phyloP scores from a whole-genome alignment of 2,888 invertebrate species.

The Amphipyra tragopoginis region DNA sequence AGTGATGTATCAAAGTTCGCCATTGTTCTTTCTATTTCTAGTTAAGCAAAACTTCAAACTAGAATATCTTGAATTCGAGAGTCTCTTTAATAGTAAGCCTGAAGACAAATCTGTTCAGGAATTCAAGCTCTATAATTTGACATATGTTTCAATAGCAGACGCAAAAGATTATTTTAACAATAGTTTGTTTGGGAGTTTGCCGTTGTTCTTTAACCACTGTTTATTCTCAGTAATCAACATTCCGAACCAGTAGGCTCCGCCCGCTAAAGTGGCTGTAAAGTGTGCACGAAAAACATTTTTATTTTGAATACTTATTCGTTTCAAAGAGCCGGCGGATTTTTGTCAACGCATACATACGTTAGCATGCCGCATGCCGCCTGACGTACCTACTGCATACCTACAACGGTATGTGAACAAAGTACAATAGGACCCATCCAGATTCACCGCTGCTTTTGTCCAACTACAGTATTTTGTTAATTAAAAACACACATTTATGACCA shows the following conservation, averaged over 20 bases:
- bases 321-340: slow-evolving; percentile 47
- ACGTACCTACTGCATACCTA: slow-evolving; percentile 27
- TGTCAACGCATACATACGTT: slow-evolving; percentile 38
- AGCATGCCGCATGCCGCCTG: slow-evolving; percentile 20
- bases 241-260: slow-evolving; percentile 15
- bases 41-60: no score
- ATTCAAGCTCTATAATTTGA: no score
- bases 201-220: slow-evolving; percentile 3
- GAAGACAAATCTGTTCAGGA: no score
- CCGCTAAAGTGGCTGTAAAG: slow-evolving; percentile 37
- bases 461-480: slow-evolving; percentile 48
- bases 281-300: slow-evolving; percentile 45
- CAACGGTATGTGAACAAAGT: slow-evolving; percentile 30
- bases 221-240: slow-evolving; percentile 38
- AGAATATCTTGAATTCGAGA: no score
- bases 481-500: slow-evolving; percentile 7
- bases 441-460: slow-evolving; percentile 38
- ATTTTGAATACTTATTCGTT: slow-evolving; percentile 55
- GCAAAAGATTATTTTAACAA: no score
- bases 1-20: no score
- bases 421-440: slow-evolving; percentile 37
- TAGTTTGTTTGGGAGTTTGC: no score
- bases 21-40: no score
- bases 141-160: no score
- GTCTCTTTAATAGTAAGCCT: no score